Conservation (phyloP, 2,113 vertebrate genomes). For the Chaetodon trifascialis region DNA sequence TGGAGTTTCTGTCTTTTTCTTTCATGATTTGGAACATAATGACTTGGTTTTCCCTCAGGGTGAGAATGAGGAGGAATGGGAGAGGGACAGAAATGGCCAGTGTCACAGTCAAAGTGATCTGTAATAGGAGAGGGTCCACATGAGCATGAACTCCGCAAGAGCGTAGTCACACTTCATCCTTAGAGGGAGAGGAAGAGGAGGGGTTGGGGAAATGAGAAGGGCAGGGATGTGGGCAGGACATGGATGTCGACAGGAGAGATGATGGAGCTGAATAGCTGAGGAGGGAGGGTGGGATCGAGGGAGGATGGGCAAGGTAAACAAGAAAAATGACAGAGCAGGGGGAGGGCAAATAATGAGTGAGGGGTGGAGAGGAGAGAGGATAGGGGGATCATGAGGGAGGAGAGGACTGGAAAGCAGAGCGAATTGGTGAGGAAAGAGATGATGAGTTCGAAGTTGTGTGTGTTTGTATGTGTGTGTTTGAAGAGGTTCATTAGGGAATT, state of each 20-base stretch:
- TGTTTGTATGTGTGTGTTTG: not conserved
- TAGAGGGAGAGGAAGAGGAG: slow-evolving; percentile 41
- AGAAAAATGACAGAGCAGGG: slow-evolving; percentile 51
- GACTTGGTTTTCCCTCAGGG: slow-evolving; percentile 57
- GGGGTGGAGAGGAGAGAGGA: slow-evolving; percentile 10
- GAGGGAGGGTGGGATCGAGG: slow-evolving; percentile 34
- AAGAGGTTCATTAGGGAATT: slow-evolving; percentile 9
- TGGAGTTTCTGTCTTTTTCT: slow-evolving; percentile 28
- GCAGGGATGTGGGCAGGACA: slow-evolving; percentile 59
- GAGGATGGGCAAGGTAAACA: slow-evolving; percentile 61
- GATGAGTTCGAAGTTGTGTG: not conserved
- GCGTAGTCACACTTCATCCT: slow-evolving; percentile 44
- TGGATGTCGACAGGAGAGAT: slow-evolving; percentile 57
- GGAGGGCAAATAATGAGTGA: slow-evolving; percentile 54
- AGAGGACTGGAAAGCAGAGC: slow-evolving; percentile 7
- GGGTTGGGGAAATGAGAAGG: slow-evolving; percentile 51
- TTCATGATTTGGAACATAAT: slow-evolving; percentile 68
- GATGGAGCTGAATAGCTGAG: slow-evolving; percentile 50
- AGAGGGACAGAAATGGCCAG: slow-evolving; percentile 49
- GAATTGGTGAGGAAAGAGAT: slow-evolving; percentile 17
- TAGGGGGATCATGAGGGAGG: slow-evolving; percentile 9
- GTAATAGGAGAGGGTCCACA: slow-evolving; percentile 60
- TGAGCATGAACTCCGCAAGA: slow-evolving; percentile 50
- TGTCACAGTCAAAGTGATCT: slow-evolving; percentile 64
- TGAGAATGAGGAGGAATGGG: slow-evolving; percentile 31